phyloP scores from a whole-genome alignment of 2,797 vertebrate genomes.

The Tadarida brasiliensis region DNA sequence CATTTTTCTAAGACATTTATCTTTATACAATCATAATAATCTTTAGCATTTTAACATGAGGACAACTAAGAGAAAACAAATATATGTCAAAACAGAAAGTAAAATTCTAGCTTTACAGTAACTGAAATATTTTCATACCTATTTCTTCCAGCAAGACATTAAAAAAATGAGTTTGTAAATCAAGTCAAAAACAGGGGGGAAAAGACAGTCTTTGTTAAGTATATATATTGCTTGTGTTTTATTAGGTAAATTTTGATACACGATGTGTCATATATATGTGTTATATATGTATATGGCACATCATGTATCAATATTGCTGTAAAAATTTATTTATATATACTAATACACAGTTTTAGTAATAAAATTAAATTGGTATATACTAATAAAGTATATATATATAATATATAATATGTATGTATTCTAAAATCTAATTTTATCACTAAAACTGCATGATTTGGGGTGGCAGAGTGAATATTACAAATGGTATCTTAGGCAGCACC shows the following conservation, averaged over 20 bases:
- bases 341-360: not conserved
- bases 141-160: conserved; percentile 10
- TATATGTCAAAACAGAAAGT: not conserved
- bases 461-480: not conserved
- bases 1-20: not conserved
- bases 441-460: not conserved
- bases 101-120: not conserved
- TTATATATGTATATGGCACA: not conserved
- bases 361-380: not conserved
- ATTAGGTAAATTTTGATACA: not conserved
- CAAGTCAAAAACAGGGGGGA: not conserved
- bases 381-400: not conserved
- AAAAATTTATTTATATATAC: not conserved
- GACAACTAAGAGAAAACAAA: conserved; percentile 4
- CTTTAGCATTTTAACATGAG: not conserved
- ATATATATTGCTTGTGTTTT: not conserved
- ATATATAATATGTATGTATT: not conserved
- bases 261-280: not conserved
- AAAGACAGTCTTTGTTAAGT: not conserved
- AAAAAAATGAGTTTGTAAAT: not conserved
- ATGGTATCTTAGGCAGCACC: not conserved
- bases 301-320: not conserved
- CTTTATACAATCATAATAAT: not conserved
- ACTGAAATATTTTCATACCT: not conserved
- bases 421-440: conserved; percentile 21